Evolutionary conservation across 2,797 vertebrate genomes (phyloP), one percentile per base, ranked within the genome.

Genomic region (Coranthus polyacanthus): DNA sequence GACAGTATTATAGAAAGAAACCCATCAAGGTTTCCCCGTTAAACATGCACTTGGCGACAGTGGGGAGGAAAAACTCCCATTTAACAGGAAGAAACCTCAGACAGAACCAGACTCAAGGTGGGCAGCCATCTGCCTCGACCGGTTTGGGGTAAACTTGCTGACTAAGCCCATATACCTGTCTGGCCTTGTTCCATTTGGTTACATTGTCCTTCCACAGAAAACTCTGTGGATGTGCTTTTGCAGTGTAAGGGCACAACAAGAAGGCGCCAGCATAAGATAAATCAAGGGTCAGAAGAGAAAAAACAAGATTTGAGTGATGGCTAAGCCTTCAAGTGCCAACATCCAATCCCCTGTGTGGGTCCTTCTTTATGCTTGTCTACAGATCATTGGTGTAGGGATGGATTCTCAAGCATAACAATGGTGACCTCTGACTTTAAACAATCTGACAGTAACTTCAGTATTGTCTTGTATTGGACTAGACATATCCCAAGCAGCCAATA

Each of bases 231-330:
- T 46, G 60, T 52, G 74, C 45, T 64, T 81, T 56, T 58, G 36
- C 67, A 58, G 58, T 57, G 68, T 75, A 63, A 70, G 59, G 71
- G 68, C 52, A 77, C 32, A 77, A 78, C 70, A 84, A 72, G 24
- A 68, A 63, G 68, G 44, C 21, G 12, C 22, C 54, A 29, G 57
- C 55, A 58, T 54, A 63, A 72, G 34, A 45, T 1, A 37, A 70
- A 73, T 69, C 68, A 77, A 75, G 57, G 64, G 69, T 80, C 70
- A 74, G 57, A 60, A 16, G 46, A 16, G 46, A 63, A 18, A 9
- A 59, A 49, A 69, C 18, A 6, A 56, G n/a, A 49, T 17, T 13
- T 44, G 64, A 81, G 34, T 52, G 68, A 80, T 59, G 54, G 60
- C 22, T 26, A 38, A 62, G 42, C 51, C 21, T 58, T 66, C 60